Percentiles rank a stretch among this genome's conserved stretches.
Conservation (phyloP, 2,113 vertebrate genomes). For the Anolis sagrei region DNA sequence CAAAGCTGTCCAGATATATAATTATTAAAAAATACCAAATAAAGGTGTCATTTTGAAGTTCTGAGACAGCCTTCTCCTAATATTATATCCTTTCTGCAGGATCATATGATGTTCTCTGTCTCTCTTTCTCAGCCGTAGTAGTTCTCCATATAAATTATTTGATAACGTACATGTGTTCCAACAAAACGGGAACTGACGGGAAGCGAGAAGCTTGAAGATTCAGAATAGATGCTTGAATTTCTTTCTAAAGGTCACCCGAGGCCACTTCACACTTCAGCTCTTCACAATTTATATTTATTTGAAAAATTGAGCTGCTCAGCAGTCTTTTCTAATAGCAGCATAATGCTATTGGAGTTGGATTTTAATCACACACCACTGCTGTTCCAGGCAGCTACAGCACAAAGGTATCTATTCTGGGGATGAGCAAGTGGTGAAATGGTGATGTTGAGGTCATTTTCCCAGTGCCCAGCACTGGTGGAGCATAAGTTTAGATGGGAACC, state of each 20-base stretch:
- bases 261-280: slow-evolving; percentile 60
- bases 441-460: slow-evolving; percentile 70
- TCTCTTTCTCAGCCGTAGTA: neutral
- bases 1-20: neutral
- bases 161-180: neutral
- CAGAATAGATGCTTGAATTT: slow-evolving; percentile 58
- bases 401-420: slow-evolving; percentile 66
- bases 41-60: neutral
- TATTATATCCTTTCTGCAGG: neutral
- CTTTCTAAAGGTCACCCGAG: slow-evolving; percentile 32
- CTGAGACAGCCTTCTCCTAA: neutral
- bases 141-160: neutral
- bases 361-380: slow-evolving; percentile 66
- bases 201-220: slow-evolving; percentile 50
- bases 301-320: slow-evolving; percentile 62
- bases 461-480: slow-evolving; percentile 50
- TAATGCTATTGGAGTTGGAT: slow-evolving; percentile 68
- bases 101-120: neutral
- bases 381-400: slow-evolving; percentile 63
- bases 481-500: slow-evolving; percentile 36
- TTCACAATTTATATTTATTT: slow-evolving; percentile 74
- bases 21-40: neutral
- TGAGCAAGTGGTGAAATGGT: slow-evolving; percentile 62
- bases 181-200: neutral
- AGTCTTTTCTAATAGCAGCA: slow-evolving; percentile 69